phyloP scores from a whole-genome alignment of 2,888 invertebrate species.

The Carcina quercana region DNA sequence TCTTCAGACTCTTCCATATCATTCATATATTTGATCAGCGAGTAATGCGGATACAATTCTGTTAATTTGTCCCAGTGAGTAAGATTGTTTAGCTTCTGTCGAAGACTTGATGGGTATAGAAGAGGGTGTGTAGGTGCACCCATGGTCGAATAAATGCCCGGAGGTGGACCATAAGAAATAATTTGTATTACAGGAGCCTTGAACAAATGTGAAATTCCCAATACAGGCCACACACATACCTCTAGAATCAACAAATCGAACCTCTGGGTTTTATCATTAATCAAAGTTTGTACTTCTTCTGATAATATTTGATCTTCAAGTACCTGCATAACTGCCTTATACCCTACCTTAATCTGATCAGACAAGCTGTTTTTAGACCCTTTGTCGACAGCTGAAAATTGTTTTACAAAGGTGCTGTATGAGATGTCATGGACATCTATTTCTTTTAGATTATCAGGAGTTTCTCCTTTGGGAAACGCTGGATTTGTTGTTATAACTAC shows the following conservation, averaged over 20 bases:
- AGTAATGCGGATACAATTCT: slow-evolving; percentile 15
- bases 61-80: slow-evolving; percentile 24
- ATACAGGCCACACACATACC: slow-evolving; percentile 17
- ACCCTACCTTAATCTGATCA: slow-evolving; percentile 19
- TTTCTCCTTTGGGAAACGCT: slow-evolving; percentile 26
- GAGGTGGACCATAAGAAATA: slow-evolving; percentile 25
- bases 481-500: slow-evolving; percentile 53
- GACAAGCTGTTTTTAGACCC: slow-evolving; percentile 12
- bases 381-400: slow-evolving; percentile 10
- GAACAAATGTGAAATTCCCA: slow-evolving; percentile 25
- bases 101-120: slow-evolving; percentile 16
- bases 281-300: slow-evolving; percentile 30
- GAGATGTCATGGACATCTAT: slow-evolving; percentile 41
- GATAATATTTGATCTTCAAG: slow-evolving; percentile 29
- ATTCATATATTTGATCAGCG: slow-evolving; percentile 1
- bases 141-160: slow-evolving; percentile 11
- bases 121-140: slow-evolving; percentile 24
- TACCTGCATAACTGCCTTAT: too few relatives aligned
- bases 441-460: slow-evolving; percentile 45
- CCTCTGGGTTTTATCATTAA: slow-evolving; percentile 18
- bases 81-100: slow-evolving; percentile 22
- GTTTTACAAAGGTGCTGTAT: slow-evolving; percentile 22
- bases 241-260: slow-evolving; percentile 37
- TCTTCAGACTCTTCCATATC: slow-evolving; percentile 11
- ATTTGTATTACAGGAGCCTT: slow-evolving; percentile 36